A percentile compares a stretch with the other conserved stretches of the same genome.
phyloP scores from a whole-genome alignment of 2,888 invertebrate species.

The Agrilus mali region DNA sequence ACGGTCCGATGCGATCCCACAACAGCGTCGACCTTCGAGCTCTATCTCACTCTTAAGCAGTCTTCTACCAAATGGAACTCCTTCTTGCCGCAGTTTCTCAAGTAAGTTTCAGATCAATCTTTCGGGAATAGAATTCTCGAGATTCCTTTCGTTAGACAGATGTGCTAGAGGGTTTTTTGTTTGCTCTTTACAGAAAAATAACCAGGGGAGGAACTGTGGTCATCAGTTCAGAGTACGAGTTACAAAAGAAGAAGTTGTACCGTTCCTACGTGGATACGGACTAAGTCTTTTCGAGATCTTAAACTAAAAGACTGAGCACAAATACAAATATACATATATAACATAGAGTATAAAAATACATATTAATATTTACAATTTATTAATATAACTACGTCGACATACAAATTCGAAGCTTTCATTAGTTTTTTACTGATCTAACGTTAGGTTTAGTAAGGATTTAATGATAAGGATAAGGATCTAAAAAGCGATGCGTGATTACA shows the following conservation, averaged over 20 bases:
- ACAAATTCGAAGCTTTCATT: constrained; percentile 2
- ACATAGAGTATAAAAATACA: constrained; percentile 3
- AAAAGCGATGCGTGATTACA: constrained; percentile 17
- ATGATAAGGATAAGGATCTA: constrained; percentile 9
- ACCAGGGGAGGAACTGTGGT: constrained; percentile 76
- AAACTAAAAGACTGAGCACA: constrained; percentile 8
- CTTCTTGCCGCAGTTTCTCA: constrained; percentile 77
- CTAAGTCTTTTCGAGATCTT: constrained; percentile 4
- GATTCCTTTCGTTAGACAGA: neutral
- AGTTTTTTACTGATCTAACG: constrained; percentile 11
- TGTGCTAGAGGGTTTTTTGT: constrained; percentile 6
- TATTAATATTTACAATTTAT: too few relatives aligned
- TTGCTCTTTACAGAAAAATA: constrained; percentile 52
- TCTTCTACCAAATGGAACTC: constrained; percentile 79
- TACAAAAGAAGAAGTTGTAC: constrained; percentile 85
- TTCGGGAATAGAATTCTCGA: neutral
- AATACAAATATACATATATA: constrained; percentile 4
- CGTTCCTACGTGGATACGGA: constrained; percentile 29
- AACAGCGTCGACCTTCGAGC: constrained; percentile 82
- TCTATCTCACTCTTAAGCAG: constrained; percentile 77
- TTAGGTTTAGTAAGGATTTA: constrained; percentile 1
- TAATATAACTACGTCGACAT: too few relatives aligned
- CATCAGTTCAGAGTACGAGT: constrained; percentile 75
- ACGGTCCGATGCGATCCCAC: constrained; percentile 76
- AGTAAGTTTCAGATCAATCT: constrained; percentile 47